These are phyloP conservation scores for Cephus sareptanus DNA, from an alignment of 2,888 invertebrate species.

Conservation along the genomic window DNA sequence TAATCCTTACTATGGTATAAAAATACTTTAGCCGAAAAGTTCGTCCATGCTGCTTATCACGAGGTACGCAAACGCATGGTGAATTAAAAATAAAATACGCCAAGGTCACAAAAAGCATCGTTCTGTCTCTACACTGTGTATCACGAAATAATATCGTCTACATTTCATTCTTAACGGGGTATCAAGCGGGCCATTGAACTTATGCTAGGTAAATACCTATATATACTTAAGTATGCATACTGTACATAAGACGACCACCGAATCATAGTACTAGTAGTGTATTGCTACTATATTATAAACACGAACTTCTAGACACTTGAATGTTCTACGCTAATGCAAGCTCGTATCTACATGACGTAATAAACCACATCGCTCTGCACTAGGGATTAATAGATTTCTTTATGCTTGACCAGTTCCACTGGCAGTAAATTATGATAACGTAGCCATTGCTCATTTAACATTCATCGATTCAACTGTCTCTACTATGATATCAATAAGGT, in stretches of 20 bases:
- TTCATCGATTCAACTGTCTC: not conserved
- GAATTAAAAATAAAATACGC: not conserved
- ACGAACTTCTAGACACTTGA: not conserved
- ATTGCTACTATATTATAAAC: not conserved
- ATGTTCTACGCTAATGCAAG: not conserved
- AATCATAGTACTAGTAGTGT: not conserved
- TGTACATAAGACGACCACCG: not conserved
- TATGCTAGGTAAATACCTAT: not conserved
- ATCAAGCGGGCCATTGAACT: slow-evolving; percentile 48
- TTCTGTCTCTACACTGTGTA: not conserved
- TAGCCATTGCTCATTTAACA: not conserved
- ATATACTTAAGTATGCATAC: not conserved
- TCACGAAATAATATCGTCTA: slow-evolving; percentile 1
- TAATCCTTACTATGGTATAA: slow-evolving; percentile 16
- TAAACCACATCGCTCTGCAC: not conserved
- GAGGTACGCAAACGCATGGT: not conserved
- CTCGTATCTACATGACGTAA: not conserved
- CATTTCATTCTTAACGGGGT: slow-evolving; percentile 36
- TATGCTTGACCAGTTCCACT: slow-evolving; percentile 23
- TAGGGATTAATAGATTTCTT: slow-evolving; percentile 4
- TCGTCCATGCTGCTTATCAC: not conserved
- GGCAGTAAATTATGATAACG: not conserved
- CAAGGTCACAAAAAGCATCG: not conserved
- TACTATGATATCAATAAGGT: slow-evolving; percentile 24
- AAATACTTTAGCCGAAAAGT: slow-evolving; percentile 17